These are phyloP conservation scores for Oasisia sp. DNA, from an alignment of 2,888 invertebrate genomes.

Conservation along the genomic window DNA sequence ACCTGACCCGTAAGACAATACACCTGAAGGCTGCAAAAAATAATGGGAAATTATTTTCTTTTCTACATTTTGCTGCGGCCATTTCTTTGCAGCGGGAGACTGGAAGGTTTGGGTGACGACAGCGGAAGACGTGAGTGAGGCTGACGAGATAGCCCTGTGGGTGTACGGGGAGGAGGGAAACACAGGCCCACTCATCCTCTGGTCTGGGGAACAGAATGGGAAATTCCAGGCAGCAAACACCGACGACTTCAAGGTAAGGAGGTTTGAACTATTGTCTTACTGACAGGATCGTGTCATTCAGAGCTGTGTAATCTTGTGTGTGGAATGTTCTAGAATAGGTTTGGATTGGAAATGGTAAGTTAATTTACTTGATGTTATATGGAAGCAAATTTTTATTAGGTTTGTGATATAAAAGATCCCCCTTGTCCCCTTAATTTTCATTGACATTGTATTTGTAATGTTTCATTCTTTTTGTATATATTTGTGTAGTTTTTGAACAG, in stretches of 20 bases:
- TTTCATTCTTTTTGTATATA: too few relatives aligned
- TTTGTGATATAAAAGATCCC: too few relatives aligned
- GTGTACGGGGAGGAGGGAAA: slow-evolving; percentile 60
- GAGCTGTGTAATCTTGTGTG: too few relatives aligned
- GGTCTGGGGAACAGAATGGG: slow-evolving; percentile 50
- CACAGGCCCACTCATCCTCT: slow-evolving; percentile 56
- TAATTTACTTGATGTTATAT: too few relatives aligned
- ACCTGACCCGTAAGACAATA: neutral
- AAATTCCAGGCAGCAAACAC: slow-evolving; percentile 56
- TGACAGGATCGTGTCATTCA: too few relatives aligned
- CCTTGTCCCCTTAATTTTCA: too few relatives aligned
- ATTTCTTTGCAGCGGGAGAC: slow-evolving; percentile 54
- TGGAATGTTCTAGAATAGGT: too few relatives aligned
- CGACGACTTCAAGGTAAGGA: slow-evolving; percentile 61
- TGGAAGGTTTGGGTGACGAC: slow-evolving; percentile 58
- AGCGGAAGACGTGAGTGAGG: slow-evolving; percentile 48
- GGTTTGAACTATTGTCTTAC: too few relatives aligned
- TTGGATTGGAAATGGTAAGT: too few relatives aligned
- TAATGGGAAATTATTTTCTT: neutral
- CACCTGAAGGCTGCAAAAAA: neutral
- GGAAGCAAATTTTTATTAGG: too few relatives aligned
- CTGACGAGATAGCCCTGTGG: slow-evolving; percentile 53
- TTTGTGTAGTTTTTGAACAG: too few relatives aligned
- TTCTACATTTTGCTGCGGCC: neutral
- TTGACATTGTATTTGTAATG: too few relatives aligned